These are phyloP conservation scores for Eristalis arbustorum DNA, from an alignment of 2,888 invertebrate genomes.

Conservation along the genomic window DNA sequence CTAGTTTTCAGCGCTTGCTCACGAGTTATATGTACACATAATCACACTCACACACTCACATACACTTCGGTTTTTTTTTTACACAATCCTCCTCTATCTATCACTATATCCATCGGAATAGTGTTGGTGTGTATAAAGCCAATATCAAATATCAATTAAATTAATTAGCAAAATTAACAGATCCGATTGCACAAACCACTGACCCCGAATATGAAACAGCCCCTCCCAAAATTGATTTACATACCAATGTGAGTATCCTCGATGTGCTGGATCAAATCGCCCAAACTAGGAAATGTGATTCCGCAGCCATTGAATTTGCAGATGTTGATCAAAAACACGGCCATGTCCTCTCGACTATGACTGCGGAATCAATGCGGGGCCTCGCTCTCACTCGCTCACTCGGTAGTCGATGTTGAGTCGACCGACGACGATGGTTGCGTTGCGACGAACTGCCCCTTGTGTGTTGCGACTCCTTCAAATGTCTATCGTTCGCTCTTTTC, in stretches of 20 bases:
- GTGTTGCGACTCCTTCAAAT: neutral
- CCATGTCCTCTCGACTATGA: conserved; percentile 84
- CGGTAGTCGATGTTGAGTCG: conserved; percentile 6
- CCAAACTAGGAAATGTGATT: conserved; percentile 89
- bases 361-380: conserved; percentile 77
- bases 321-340: conserved; percentile 93
- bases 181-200: conserved; percentile 59
- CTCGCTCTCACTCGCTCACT: conserved; percentile 73
- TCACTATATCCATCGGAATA: neutral
- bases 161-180: conserved; percentile 63
- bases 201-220: conserved; percentile 44
- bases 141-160: conserved; percentile 69
- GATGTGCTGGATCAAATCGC: conserved; percentile 92
- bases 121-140: conserved; percentile 46
- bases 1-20: conserved; percentile 63
- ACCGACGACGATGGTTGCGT: conserved; percentile 71
- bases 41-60: conserved; percentile 13
- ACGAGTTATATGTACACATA: conserved; percentile 38
- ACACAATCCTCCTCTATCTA: conserved; percentile 9
- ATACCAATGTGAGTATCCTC: conserved; percentile 93
- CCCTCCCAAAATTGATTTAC: conserved; percentile 72
- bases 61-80: neutral
- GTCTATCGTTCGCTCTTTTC: neutral
- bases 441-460: conserved; percentile 33
- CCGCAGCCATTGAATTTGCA: conserved; percentile 94